Evolutionary conservation across 2,113 vertebrate genomes (phyloP), one percentile per base, ranked within the genome.

Genomic region (Addax nasomaculatus): DNA sequence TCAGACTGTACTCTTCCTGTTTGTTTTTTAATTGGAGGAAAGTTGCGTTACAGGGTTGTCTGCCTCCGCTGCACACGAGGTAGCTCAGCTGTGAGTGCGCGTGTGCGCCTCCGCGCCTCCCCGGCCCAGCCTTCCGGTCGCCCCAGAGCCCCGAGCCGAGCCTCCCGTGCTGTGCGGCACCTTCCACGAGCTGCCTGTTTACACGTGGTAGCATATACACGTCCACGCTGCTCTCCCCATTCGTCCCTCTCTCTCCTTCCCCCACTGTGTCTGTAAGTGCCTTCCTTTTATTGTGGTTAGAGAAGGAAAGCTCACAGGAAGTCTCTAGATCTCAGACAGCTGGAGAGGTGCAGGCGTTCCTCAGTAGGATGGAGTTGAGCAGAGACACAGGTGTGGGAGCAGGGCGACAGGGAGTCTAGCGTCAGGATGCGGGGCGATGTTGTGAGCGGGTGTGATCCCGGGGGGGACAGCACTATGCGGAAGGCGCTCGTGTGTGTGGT

Each of bases 131-230:
- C 62, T 17, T 30, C 17, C 2, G 33, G 30, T 2, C 7, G 3
- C 7, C 16, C 3, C 15, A 4, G 62, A 9, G 62, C 33, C 62
- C 7, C 0, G 30, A 8, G 62, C 62, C 7, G 16, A 7, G 62
- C 62, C 62, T 13, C 30, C 33, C 7, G 62, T 10, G 64, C 64
- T 5, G 64, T 3, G 64, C 58, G 7, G 33, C 64, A 0, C 19
- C 64, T 19, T 2, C 33, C n/a, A n/a, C 33, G 1, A 5, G 64
- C 64, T 3, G 17, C n/a, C 64, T 21, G 17, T 1, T 1, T 1
- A 3, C 64, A 0, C 64, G 15, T 2, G 64, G 33, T 1, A 5
- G 16, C 33, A 0, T 0, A 0, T 0, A 9, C 62, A 10, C 9
- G 4, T 1, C 17, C 64, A 6, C n/a, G n/a, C 64, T 21, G 64